Conservation (phyloP, 2,797 vertebrate genomes). For the Halcyon chelicuti region DNA sequence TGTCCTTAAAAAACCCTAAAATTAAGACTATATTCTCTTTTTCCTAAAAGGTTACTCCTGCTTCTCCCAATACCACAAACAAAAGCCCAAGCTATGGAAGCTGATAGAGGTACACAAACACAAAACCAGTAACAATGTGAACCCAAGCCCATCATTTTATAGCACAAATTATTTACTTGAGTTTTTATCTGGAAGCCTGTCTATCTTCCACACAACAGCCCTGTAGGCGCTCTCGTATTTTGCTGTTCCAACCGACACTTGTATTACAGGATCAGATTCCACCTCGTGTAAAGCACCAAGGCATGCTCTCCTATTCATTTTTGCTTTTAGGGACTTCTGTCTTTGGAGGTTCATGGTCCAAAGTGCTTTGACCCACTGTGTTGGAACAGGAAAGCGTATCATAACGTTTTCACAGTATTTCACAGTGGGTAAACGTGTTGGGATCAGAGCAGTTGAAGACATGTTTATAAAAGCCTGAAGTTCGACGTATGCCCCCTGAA, state of each 20-base stretch:
- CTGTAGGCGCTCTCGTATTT: constrained; percentile 96
- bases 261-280: constrained; percentile 91
- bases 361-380: constrained; percentile 91
- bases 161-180: constrained; percentile 84
- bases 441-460: constrained; percentile 73
- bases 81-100: not conserved
- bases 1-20: not conserved
- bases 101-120: not conserved
- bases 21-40: not conserved
- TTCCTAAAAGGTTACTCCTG: too few relatives aligned
- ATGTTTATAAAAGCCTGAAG: constrained; percentile 94
- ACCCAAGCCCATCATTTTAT: not conserved
- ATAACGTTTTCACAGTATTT: constrained; percentile 89
- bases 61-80: not conserved
- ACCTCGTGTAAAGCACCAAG: constrained; percentile 86
- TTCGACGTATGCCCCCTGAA: constrained; percentile 94
- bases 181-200: constrained; percentile 95
- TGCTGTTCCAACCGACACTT: constrained; percentile 91
- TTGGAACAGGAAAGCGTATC: constrained; percentile 91
- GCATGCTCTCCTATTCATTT: constrained; percentile 94
- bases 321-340: constrained; percentile 93
- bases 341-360: constrained; percentile 90
- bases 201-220: constrained; percentile 96
- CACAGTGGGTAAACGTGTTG: constrained; percentile 50
- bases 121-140: not conserved